Conservation (phyloP, 35 echinoderm and acorn worm species). For the Holothuria glaberrima region DNA sequence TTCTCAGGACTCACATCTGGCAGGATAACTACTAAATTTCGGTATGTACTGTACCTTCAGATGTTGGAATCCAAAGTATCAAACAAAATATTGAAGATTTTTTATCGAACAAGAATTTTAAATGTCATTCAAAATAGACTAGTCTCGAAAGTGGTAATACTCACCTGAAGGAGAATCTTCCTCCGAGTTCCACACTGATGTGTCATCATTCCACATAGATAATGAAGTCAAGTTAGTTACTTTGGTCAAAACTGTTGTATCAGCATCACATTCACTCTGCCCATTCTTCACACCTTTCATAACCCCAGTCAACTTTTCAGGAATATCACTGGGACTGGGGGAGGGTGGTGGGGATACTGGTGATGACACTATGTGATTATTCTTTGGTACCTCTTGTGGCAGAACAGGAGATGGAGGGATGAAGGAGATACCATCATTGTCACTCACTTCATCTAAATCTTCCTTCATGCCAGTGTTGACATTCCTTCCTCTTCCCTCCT, state of each 20-base stretch:
- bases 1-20: too few species aligned
- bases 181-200: conserved; percentile 4
- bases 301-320: too few species aligned
- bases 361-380: neutral
- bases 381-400: neutral
- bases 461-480: neutral
- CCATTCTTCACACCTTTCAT: neutral
- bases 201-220: neutral
- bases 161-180: too few species aligned
- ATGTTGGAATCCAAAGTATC: too few species aligned
- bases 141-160: too few species aligned
- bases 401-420: conserved; percentile 3
- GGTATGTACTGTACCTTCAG: too few species aligned
- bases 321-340: too few species aligned
- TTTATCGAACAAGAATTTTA: too few species aligned
- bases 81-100: too few species aligned
- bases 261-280: neutral
- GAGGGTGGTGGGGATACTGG: neutral
- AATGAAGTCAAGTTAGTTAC: neutral
- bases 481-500: neutral
- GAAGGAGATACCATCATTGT: neutral
- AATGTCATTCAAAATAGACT: too few species aligned
- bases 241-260: conserved; percentile 5
- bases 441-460: neutral
- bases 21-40: too few species aligned